Evolutionary conservation across 2,888 invertebrate genomes (phyloP).

Genomic region (Onthophagus sagittarius): DNA sequence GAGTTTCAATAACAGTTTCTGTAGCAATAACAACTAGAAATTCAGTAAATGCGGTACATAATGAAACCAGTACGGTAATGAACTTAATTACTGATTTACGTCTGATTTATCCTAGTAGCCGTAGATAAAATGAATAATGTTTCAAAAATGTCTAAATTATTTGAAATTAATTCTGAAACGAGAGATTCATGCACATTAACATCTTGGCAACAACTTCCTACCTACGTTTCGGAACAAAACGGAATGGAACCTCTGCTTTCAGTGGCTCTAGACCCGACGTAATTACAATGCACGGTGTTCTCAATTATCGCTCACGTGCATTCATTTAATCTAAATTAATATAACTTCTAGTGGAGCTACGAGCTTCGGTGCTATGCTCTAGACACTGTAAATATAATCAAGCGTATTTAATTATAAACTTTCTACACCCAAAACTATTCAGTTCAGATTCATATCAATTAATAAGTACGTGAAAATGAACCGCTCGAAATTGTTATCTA

Average conservation of each 20-base stretch:
- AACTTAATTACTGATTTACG: no score
- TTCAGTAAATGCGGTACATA: no score
- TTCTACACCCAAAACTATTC: background rate
- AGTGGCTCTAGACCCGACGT: conserved; percentile 1
- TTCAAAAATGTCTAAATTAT: no score
- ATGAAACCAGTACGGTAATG: no score
- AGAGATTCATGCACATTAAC: background rate
- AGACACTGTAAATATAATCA: conserved; percentile 12
- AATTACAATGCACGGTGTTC: conserved; percentile 8
- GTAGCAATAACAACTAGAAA: no score
- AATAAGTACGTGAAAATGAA: background rate
- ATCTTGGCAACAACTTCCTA: background rate
- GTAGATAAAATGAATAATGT: no score
- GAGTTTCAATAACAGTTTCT: no score
- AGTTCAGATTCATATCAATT: conserved; percentile 8
- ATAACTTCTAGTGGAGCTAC: background rate
- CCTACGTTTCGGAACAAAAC: background rate
- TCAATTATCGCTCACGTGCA: conserved; percentile 8
- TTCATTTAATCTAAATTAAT: conserved; percentile 12
- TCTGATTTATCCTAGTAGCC: no score
- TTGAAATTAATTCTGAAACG: no score
- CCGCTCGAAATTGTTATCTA: background rate
- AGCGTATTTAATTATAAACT: conserved; percentile 13
- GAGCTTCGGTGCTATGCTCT: background rate
- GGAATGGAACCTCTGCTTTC: background rate